These are phyloP conservation scores for Plemyria rubiginata DNA, from an alignment of 2,888 invertebrate genomes.

Conservation along the genomic window DNA sequence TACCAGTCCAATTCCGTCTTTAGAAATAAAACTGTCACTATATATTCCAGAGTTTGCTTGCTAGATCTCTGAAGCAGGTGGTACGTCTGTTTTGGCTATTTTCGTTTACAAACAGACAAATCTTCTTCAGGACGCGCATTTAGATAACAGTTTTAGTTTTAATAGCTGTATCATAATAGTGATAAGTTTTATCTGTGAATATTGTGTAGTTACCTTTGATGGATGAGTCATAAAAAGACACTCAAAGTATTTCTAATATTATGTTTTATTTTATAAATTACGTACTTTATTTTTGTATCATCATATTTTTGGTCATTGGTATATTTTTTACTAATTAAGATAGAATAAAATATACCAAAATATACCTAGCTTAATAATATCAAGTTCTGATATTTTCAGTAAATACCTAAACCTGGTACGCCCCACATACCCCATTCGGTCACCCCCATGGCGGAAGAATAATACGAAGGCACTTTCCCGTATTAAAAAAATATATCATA, in stretches of 20 bases:
- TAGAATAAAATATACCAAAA: too few relatives aligned
- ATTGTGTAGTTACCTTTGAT: constrained; percentile 16
- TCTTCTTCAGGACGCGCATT: constrained; percentile 68
- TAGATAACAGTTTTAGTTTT: constrained; percentile 66
- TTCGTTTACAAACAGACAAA: constrained; percentile 63
- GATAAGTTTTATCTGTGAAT: constrained; percentile 35
- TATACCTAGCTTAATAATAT: too few relatives aligned
- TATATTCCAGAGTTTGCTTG: constrained; percentile 56
- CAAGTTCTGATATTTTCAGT: too few relatives aligned
- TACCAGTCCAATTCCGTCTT: constrained; percentile 39
- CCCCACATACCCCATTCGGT: too few relatives aligned
- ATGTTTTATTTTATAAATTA: too few relatives aligned
- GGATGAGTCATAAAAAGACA: constrained; percentile 9
- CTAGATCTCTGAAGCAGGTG: constrained; percentile 32
- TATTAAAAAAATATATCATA: too few relatives aligned
- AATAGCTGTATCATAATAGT: constrained; percentile 39
- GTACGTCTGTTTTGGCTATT: constrained; percentile 57
- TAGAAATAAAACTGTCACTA: constrained; percentile 70
- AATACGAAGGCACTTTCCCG: too few relatives aligned
- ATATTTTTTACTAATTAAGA: too few relatives aligned
- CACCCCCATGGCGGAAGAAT: too few relatives aligned
- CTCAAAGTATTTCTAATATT: background rate
- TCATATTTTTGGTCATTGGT: too few relatives aligned
- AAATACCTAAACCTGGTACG: too few relatives aligned
- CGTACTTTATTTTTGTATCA: too few relatives aligned